Percentiles rank a stretch among this genome's conserved stretches.
Conservation (phyloP, 1,140 invertebrate species). For the Nephila pilipes region DNA sequence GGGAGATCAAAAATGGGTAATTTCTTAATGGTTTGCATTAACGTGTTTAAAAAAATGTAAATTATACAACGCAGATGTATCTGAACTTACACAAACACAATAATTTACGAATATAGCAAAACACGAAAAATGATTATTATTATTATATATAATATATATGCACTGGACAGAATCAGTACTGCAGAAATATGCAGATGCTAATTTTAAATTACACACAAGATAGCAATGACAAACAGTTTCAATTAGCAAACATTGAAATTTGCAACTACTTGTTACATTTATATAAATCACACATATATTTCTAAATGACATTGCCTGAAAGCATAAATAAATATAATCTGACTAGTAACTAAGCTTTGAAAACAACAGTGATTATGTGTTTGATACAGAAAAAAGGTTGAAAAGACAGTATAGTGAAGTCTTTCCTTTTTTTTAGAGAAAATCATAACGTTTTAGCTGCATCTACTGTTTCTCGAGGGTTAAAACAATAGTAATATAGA, state of each 20-base stretch:
- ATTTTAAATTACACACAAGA: neutral
- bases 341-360: neutral
- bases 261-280: neutral
- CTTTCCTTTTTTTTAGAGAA: neutral
- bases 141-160: neutral
- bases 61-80: neutral
- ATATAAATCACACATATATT: neutral
- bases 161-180: slow-evolving; percentile 3
- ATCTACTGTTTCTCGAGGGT: neutral
- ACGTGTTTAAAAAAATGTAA: neutral
- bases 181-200: neutral
- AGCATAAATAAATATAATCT: neutral
- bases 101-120: neutral
- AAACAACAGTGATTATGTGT: neutral
- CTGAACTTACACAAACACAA: neutral
- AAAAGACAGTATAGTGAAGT: neutral
- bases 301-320: too few species aligned
- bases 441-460: neutral
- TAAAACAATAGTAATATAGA: neutral
- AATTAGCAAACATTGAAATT: neutral
- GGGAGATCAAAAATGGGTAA: too few species aligned
- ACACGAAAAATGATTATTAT: neutral
- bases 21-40: neutral
- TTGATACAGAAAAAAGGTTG: neutral
- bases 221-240: neutral